A percentile compares a stretch with the other conserved stretches of the same genome.
These are phyloP conservation scores for Uloborus plumipes DNA, from an alignment of 2,888 invertebrate species.

Conservation along the genomic window DNA sequence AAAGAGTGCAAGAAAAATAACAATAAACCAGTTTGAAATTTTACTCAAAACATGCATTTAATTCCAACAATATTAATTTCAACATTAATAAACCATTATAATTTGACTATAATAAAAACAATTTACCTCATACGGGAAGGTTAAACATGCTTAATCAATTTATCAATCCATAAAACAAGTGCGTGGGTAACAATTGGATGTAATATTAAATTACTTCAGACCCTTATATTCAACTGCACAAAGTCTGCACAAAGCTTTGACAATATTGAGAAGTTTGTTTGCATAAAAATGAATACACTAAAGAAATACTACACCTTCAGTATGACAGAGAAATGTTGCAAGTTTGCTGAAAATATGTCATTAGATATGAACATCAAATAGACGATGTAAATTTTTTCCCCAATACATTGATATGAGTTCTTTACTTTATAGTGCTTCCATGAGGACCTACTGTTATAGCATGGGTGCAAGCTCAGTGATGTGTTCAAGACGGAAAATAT, in stretches of 20 bases:
- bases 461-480: no score
- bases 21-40: slow-evolving; percentile 21
- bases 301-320: background rate
- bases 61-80: slow-evolving; percentile 31
- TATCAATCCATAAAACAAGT: slow-evolving; percentile 21
- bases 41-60: slow-evolving; percentile 37
- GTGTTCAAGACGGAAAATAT: no score
- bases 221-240: slow-evolving; percentile 19
- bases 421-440: background rate
- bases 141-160: slow-evolving; percentile 6
- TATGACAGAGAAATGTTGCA: no score
- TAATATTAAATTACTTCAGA: slow-evolving; percentile 1
- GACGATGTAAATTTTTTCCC: no score
- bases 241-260: slow-evolving; percentile 14
- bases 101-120: slow-evolving; percentile 18
- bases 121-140: background rate
- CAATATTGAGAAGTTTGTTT: background rate
- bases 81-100: slow-evolving; percentile 33
- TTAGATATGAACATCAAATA: no score
- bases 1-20: slow-evolving; percentile 15
- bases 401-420: background rate
- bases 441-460: no score
- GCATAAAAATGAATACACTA: background rate
- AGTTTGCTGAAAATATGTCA: no score
- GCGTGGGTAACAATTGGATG: slow-evolving; percentile 29